phyloP scores from a whole-genome alignment of 2,888 invertebrate genomes.

The Andrena minutula region DNA sequence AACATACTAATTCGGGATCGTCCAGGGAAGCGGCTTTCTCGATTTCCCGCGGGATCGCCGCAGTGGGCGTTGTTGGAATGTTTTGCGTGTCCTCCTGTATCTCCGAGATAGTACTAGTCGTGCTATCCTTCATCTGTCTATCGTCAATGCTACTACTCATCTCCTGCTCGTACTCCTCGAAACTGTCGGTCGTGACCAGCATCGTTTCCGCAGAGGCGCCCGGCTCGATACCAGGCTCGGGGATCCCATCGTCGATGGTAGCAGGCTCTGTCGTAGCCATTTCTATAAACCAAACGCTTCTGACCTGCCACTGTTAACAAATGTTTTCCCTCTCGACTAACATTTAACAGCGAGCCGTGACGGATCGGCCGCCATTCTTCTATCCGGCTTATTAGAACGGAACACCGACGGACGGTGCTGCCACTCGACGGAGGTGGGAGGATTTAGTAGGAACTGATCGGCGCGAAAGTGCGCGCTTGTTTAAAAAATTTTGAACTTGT shows the following conservation, averaged over 20 bases:
- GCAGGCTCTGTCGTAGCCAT: conserved; percentile 77
- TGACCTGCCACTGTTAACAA: conserved; percentile 37
- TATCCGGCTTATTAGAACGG: conserved; percentile 23
- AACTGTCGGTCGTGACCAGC: conserved; percentile 90
- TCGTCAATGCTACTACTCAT: conserved; percentile 89
- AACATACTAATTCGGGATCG: conserved; percentile 72
- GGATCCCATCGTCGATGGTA: conserved; percentile 77
- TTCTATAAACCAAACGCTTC: conserved; percentile 39
- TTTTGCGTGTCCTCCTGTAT: conserved; percentile 87
- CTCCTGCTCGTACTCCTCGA: conserved; percentile 89
- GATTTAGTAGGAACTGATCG: no score
- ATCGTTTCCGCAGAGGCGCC: conserved; percentile 89
- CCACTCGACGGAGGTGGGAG: no score
- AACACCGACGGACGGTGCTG: not conserved
- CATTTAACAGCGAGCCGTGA: conserved; percentile 67
- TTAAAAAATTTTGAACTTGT: no score
- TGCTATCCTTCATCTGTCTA: conserved; percentile 86
- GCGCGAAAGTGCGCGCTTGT: no score
- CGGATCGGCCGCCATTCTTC: conserved; percentile 70
- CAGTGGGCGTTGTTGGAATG: conserved; percentile 68
- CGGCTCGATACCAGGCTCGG: conserved; percentile 85
- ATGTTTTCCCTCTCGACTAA: conserved; percentile 53
- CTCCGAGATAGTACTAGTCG: conserved; percentile 87
- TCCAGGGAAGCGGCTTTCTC: conserved; percentile 67
- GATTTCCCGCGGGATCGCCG: conserved; percentile 53